Conservation (phyloP, 1,140 invertebrate species). For the Calephelis nemesis region DNA sequence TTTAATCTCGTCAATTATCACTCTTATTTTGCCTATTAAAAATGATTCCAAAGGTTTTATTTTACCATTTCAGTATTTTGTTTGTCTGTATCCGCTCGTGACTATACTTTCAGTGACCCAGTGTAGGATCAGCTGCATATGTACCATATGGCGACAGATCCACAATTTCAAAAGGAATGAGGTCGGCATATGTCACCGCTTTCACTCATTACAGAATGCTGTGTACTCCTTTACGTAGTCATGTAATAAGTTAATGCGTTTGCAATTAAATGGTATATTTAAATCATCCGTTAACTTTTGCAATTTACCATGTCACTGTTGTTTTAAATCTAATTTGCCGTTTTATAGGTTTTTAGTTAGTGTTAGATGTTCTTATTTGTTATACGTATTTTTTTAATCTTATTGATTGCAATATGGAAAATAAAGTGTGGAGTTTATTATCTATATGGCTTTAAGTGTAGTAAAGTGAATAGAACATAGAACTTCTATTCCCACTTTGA, state of each 20-base stretch:
- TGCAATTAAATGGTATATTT: background rate
- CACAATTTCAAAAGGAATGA: slow-evolving; percentile 70
- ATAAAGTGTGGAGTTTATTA: too few species aligned
- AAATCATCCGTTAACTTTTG: background rate
- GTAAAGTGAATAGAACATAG: too few species aligned
- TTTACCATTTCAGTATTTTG: slow-evolving; percentile 24
- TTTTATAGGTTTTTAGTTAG: too few species aligned
- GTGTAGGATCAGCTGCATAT: slow-evolving; percentile 60
- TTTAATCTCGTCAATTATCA: too few species aligned
- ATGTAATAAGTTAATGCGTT: slow-evolving; percentile 20
- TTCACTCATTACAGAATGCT: slow-evolving; percentile 73
- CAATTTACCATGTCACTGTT: background rate
- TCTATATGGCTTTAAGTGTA: too few species aligned
- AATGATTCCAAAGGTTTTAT: slow-evolving; percentile 22
- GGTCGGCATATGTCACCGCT: slow-evolving; percentile 74
- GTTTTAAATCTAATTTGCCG: too few species aligned
- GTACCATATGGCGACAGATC: slow-evolving; percentile 72
- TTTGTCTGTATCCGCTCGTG: slow-evolving; percentile 3
- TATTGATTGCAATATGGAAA: too few species aligned
- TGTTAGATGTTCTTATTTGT: too few species aligned
- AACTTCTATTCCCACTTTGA: too few species aligned
- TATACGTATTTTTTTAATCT: too few species aligned
- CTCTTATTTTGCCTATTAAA: too few species aligned
- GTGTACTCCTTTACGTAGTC: slow-evolving; percentile 40
- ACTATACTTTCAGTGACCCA: slow-evolving; percentile 35